Conservation (phyloP, 2,888 invertebrate genomes). For the Hoplodrina blanda region DNA sequence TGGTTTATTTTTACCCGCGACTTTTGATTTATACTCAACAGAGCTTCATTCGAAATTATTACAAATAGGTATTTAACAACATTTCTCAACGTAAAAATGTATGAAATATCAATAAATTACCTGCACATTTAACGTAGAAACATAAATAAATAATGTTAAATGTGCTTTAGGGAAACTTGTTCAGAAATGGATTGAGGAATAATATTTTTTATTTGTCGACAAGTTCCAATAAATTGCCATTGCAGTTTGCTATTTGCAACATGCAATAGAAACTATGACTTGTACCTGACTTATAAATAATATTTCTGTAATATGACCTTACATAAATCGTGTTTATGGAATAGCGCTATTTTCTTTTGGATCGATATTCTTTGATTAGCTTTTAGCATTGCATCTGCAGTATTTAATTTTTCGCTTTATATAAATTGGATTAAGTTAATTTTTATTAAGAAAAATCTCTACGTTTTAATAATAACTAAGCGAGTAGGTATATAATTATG, state of each 20-base stretch:
- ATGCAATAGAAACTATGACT: slow-evolving; percentile 56
- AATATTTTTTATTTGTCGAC: slow-evolving; percentile 58
- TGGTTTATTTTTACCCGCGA: slow-evolving; percentile 55
- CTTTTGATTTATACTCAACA: slow-evolving; percentile 47
- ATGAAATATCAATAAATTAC: slow-evolving; percentile 41
- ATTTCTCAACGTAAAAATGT: slow-evolving; percentile 25
- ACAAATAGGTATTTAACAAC: neutral
- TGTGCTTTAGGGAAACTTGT: slow-evolving; percentile 46
- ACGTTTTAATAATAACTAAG: too few relatives aligned
- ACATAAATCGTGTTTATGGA: slow-evolving; percentile 41
- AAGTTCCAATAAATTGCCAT: slow-evolving; percentile 47
- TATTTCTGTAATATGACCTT: slow-evolving; percentile 42
- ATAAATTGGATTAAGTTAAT: neutral
- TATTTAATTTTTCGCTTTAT: neutral
- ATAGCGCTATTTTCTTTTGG: slow-evolving; percentile 44
- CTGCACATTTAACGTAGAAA: slow-evolving; percentile 33
- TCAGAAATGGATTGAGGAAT: slow-evolving; percentile 24
- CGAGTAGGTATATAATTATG: too few relatives aligned
- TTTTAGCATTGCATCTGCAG: slow-evolving; percentile 34
- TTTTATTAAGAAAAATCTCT: too few relatives aligned
- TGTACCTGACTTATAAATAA: slow-evolving; percentile 38
- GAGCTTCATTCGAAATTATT: neutral
- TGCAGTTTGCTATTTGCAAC: slow-evolving; percentile 58
- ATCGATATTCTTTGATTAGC: slow-evolving; percentile 35
- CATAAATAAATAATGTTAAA: slow-evolving; percentile 38